A percentile compares a stretch with the other conserved stretches of the same genome.
Evolutionary conservation across 2,113 vertebrate species (phyloP).

Genomic region (Candoia aspera): DNA sequence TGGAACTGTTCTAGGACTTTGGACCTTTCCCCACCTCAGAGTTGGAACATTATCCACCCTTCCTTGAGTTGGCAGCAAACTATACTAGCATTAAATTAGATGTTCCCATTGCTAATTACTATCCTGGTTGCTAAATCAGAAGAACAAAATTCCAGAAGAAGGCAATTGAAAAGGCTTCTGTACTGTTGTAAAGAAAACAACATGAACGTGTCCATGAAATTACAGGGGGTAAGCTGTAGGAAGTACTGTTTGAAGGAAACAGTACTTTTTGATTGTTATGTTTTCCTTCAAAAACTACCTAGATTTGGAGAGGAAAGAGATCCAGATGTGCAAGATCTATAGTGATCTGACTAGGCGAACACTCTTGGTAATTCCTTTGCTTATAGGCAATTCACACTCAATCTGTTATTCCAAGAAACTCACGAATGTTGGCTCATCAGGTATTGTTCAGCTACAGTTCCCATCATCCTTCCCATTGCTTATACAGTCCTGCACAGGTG

Average conservation of each 20-base stretch:
- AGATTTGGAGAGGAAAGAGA: neutral
- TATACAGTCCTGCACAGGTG: neutral
- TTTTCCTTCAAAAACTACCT: neutral
- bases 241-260: neutral
- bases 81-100: neutral
- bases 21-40: neutral
- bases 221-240: neutral
- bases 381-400: neutral
- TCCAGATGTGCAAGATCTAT: neutral
- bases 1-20: too few relatives aligned
- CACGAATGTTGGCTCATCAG: neutral
- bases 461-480: neutral
- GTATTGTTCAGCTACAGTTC: neutral
- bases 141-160: neutral
- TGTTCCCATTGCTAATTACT: neutral
- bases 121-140: neutral
- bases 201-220: neutral
- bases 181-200: neutral
- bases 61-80: neutral
- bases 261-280: neutral
- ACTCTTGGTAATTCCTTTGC: neutral
- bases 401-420: neutral
- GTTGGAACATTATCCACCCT: neutral
- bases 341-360: neutral
- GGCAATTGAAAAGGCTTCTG: neutral